Base-by-base conservation (phyloP, 2,888 invertebrate species). In the Eristalis arbustorum region DNA sequence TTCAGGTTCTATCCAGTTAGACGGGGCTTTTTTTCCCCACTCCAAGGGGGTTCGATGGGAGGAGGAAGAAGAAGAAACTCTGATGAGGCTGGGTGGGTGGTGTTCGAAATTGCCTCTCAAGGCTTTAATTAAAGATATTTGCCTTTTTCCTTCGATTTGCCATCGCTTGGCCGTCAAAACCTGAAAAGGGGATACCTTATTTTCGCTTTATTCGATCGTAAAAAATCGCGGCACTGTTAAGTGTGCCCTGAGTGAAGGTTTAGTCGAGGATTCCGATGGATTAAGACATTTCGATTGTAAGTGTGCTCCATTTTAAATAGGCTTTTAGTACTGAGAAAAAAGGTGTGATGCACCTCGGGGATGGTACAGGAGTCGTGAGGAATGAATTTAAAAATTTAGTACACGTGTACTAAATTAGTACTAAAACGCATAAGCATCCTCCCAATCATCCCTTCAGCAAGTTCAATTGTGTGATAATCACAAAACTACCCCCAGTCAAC, bases 1-100 rank as follows among this genome's bases (percentile, higher is more conserved):
- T 85, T 85, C 81, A 81, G 69, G 73, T 76, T 76, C 76, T 31
- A 31, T 71, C 49, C 69, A 74, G 69, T 75, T 67, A 34, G 64
- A 10, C 37, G 25, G 42, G 69, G 63, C 40, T 76, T n/a, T 25
- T 31, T 68, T 72, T 49, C 49, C 56, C 31, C 23, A 37, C 69
- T 76, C 72, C 63, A 59, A 31, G 37, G 34, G 31, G 40, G 62
- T 63, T 31, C 6, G 31, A 1, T 4, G 31, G 10, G 8, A 1
- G 28, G 59, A 8, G 5, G 40, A n/a, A 37, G n/a, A n/a, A 14
- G 37, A 28, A 18, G 42, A 28, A 25, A 25, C 28, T 25, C n/a
- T 40, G 40, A 14, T 25, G 37, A 23, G n/a, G n/a, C n/a, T 40
- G 25, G 37, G 25, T 28, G 28, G 11, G 62, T 49, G 62, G 56